Conservation (phyloP, 2,888 invertebrate genomes). For the Chymomyza amoena region DNA sequence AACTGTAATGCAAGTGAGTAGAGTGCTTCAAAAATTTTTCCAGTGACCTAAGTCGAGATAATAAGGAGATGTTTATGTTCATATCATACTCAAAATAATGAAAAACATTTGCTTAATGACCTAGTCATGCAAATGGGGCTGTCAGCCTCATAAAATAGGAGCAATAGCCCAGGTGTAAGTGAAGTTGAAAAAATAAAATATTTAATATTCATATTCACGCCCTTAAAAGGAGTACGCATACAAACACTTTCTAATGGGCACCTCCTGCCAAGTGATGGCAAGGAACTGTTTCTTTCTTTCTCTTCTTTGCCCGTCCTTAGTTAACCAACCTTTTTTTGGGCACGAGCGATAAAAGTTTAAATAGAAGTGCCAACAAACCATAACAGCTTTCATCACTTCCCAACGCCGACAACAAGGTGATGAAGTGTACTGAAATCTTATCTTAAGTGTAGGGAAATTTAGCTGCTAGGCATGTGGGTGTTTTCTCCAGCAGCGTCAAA, state of each 20-base stretch:
- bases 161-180: slow-evolving; percentile 27
- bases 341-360: slow-evolving; percentile 71
- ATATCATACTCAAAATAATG: slow-evolving; percentile 15
- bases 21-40: neutral
- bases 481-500: slow-evolving; percentile 34
- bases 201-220: slow-evolving; percentile 59
- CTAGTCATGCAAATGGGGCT: slow-evolving; percentile 24
- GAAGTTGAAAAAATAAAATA: slow-evolving; percentile 42
- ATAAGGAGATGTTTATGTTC: no score
- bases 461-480: slow-evolving; percentile 1
- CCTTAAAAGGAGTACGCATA: neutral
- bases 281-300: no score
- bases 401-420: slow-evolving; percentile 40
- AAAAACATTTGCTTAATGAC: slow-evolving; percentile 32
- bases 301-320: slow-evolving; percentile 8
- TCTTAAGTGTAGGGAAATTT: neutral
- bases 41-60: neutral
- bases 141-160: neutral
- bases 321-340: slow-evolving; percentile 38
- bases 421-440: slow-evolving; percentile 10
- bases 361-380: slow-evolving; percentile 72
- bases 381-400: slow-evolving; percentile 72
- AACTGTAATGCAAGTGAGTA: neutral
- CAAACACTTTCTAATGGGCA: no score
- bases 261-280: neutral